Evolutionary conservation across 2,888 invertebrate species (phyloP), one percentile per base, ranked within the genome.

Genomic region (Anticlea derivata): DNA sequence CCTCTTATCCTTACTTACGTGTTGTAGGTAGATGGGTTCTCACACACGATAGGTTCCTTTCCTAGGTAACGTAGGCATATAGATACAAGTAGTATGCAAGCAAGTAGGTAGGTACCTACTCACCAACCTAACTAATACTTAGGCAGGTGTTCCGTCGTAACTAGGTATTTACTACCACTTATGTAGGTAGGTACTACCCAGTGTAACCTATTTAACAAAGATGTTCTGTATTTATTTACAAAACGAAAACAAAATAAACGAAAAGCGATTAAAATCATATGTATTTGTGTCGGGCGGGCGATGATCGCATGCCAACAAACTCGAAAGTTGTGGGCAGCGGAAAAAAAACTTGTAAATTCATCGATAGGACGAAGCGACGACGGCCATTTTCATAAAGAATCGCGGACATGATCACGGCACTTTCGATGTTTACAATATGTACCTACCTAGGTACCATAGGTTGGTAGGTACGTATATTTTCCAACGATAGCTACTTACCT

Each of bases 321-420:
- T 65, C 57, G 68, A 68, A 70, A 67, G 68, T 67, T 63, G 60
- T 52, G 54, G 39, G 44, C 56, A 55, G 52, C 43, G 46, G 37
- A 60, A 60, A 62, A 60, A 62, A 60, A 55, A 55, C 47, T 37
- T 55, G 53, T 49, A 52, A 55, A 62, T 55, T 51, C 60, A 60
- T 59, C 59, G 57, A 60, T 58, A 58, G 50, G 55, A 60, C 55
- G 47, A 50, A 41, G 11, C 31, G 47, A 33, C 31, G 51, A 44
- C 70, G 67, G 74, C 68, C 70, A 77, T 78, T 73, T 73, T 75
- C 65, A 68, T 64, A 71, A 60, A 68, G 66, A 68, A 67, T 57
- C 66, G 67, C 63, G 65, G 63, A 68, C 61, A 65, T 59, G 57
- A 61, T 61, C 57, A 58, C 60, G 55, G 61, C 67, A 73, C 68